Percentiles rank a stretch among this genome's conserved stretches.
These are phyloP conservation scores for Cyprinodon variegatus DNA, from an alignment of 2,113 vertebrate genomes.

Conservation along the genomic window DNA sequence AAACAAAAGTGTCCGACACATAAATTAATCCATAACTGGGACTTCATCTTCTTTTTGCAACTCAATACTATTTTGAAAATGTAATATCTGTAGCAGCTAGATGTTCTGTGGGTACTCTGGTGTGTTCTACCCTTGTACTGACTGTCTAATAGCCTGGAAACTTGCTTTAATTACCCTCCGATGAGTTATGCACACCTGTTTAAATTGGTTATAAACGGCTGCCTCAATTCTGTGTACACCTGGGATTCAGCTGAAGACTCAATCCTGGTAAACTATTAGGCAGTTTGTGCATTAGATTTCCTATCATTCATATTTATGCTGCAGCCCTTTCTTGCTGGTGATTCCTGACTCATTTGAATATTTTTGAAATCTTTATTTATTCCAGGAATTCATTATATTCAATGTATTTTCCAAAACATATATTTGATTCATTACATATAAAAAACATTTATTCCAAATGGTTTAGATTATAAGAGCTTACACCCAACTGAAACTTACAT, in stretches of 20 bases:
- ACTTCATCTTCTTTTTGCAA: background rate
- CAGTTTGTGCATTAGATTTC: background rate
- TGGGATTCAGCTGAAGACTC: background rate
- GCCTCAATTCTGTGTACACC: background rate
- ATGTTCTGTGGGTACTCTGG: background rate
- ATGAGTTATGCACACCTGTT: background rate
- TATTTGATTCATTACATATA: background rate
- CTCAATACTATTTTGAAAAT: no score
- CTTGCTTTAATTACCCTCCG: background rate
- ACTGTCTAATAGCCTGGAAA: constrained; percentile 1
- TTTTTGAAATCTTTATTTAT: background rate
- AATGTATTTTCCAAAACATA: no score
- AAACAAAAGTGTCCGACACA: background rate
- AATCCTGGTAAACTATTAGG: background rate
- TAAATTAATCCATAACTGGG: no score
- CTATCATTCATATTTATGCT: background rate
- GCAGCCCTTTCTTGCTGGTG: background rate
- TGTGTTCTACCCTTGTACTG: background rate
- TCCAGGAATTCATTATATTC: background rate
- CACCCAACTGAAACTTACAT: background rate
- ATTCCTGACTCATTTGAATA: background rate
- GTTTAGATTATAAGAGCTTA: background rate
- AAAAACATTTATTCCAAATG: background rate
- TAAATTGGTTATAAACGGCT: constrained; percentile 1
- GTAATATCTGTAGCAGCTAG: background rate